Conservation (phyloP, 2,797 vertebrate species). For the Austrolebias charrua region DNA sequence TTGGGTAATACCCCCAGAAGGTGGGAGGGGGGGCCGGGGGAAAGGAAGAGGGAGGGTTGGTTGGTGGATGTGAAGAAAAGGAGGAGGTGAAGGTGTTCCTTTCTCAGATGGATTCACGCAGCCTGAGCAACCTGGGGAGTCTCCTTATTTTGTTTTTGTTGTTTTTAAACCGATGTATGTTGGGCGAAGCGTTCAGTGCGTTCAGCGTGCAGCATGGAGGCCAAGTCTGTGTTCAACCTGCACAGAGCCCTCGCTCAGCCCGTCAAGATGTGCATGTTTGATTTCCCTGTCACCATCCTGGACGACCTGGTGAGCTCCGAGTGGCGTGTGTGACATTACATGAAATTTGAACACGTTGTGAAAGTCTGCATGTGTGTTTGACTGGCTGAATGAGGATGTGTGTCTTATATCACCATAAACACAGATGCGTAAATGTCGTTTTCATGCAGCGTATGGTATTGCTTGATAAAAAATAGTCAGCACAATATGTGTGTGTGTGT, state of each 20-base stretch:
- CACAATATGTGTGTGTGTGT: not conserved
- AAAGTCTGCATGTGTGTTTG: not conserved
- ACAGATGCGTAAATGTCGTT: not conserved
- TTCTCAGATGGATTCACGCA: conserved; percentile 37
- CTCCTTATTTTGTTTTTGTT: not conserved
- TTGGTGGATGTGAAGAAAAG: conserved; percentile 16
- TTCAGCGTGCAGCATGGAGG: conserved; percentile 77
- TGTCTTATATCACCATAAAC: not conserved
- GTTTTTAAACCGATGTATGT: not conserved
- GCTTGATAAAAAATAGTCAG: not conserved
- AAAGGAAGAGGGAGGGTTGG: conserved; percentile 16
- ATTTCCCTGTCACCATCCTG: conserved; percentile 84
- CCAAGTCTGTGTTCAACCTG: conserved; percentile 84
- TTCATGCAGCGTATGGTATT: not conserved
- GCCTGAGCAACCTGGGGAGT: conserved; percentile 14
- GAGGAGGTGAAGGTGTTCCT: conserved; percentile 30
- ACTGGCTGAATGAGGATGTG: not conserved
- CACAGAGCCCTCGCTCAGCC: conserved; percentile 88
- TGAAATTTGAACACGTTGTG: not conserved
- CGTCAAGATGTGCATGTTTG: conserved; percentile 87
- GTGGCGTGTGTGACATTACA: not conserved
- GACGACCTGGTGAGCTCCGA: conserved; percentile 83
- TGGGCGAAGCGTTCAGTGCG: not conserved
- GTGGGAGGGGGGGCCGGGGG: conserved; percentile 10
- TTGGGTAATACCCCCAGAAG: conserved; percentile 50